Conservation (phyloP, 1,140 invertebrate genomes). For the Nymphalis io region DNA sequence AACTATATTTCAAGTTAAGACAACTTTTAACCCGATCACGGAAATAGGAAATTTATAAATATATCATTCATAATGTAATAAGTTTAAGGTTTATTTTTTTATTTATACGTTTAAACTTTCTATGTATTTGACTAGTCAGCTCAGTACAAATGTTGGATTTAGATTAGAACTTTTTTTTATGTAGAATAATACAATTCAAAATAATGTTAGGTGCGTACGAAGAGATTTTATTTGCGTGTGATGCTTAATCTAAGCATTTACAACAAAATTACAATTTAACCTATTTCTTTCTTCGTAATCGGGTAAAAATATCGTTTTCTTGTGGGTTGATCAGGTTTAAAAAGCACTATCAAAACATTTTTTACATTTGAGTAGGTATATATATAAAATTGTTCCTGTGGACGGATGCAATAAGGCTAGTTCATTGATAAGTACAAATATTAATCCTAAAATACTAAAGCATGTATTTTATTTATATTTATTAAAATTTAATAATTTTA, state of each 20-base stretch:
- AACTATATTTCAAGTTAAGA: neutral
- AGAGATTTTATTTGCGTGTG: too few species aligned
- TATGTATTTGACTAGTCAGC: neutral
- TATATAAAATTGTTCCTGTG: conserved; percentile 29
- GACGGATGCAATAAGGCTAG: conserved; percentile 67
- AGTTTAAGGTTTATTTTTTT: neutral
- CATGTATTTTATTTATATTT: conserved; percentile 29
- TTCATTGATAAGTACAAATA: conserved; percentile 26
- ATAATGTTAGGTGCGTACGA: too few species aligned
- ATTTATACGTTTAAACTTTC: neutral
- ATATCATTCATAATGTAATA: neutral
- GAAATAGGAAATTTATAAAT: neutral
- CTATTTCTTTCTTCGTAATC: neutral
- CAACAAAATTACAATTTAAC: too few species aligned
- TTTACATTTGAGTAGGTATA: conserved; percentile 1
- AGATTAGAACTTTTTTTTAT: too few species aligned
- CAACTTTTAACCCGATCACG: neutral
- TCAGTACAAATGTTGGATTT: too few species aligned
- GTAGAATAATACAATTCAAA: too few species aligned
- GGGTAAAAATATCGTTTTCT: neutral
- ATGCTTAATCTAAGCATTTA: too few species aligned
- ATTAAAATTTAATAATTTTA: conserved; percentile 17
- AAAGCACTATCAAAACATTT: neutral
- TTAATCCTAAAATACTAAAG: conserved; percentile 43
- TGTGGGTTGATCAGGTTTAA: neutral